A percentile compares a stretch with the other conserved stretches of the same genome.
These are phyloP conservation scores for Trissonchulus sp. DNA, from an alignment of 2,888 invertebrate species.

Conservation along the genomic window DNA sequence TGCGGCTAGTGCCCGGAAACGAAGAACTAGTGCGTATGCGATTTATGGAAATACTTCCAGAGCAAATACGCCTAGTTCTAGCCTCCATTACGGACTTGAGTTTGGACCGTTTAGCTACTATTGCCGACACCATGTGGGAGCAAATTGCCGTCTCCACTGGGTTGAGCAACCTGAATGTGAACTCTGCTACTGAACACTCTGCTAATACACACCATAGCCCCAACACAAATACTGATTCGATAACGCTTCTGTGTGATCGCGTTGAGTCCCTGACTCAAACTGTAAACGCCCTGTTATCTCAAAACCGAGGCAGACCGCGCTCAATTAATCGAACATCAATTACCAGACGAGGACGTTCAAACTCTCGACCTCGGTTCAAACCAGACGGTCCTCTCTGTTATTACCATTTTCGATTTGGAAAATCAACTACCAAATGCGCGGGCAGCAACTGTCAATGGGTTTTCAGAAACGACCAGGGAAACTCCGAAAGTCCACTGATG, in stretches of 20 bases:
- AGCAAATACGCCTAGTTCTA: neutral
- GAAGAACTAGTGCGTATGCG: neutral
- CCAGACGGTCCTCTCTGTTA: constrained; percentile 11
- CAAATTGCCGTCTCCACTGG: neutral
- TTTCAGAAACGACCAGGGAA: neutral
- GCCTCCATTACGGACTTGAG: neutral
- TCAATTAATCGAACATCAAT: neutral
- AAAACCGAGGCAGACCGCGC: neutral
- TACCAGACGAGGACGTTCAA: no score
- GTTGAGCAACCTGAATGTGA: neutral
- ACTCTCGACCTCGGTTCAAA: no score
- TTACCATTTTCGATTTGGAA: constrained; percentile 9
- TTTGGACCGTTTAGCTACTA: neutral
- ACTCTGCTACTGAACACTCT: no score
- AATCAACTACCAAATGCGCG: neutral
- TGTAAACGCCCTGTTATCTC: neutral
- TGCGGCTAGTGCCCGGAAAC: neutral
- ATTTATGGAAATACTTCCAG: neutral
- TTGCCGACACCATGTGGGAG: neutral
- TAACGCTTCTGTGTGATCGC: neutral
- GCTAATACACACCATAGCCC: no score
- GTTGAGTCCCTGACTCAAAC: neutral
- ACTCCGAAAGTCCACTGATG: neutral
- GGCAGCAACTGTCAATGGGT: neutral
- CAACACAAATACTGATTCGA: no score